Percentiles rank a stretch among this genome's conserved stretches.
These are phyloP conservation scores for Acromyrmex charruanus DNA, from an alignment of 1,140 invertebrate species.

Conservation along the genomic window DNA sequence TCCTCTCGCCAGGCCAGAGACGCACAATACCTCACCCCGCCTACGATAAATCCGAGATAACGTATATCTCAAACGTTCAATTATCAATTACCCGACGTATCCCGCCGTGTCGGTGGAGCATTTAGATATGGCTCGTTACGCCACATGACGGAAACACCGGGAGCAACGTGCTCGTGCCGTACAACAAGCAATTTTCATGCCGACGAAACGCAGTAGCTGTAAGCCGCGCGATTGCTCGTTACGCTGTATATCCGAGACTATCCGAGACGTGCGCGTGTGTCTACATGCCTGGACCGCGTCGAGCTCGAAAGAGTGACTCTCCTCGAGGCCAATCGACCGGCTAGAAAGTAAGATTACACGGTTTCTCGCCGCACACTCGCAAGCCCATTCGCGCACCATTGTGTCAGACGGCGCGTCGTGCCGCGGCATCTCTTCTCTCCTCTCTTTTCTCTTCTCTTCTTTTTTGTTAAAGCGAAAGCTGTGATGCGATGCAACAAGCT, in stretches of 20 bases:
- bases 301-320: conserved; percentile 61
- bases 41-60: conserved; percentile 50
- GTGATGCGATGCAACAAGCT: neutral
- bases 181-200: conserved; percentile 65
- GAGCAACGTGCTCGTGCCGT: conserved; percentile 48
- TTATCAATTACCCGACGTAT: conserved; percentile 72
- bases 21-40: conserved; percentile 35
- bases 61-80: conserved; percentile 62
- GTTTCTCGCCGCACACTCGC: conserved; percentile 68
- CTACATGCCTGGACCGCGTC: conserved; percentile 35
- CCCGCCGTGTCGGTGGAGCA: neutral
- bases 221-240: conserved; percentile 50
- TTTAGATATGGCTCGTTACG: conserved; percentile 53
- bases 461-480: conserved; percentile 53
- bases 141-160: conserved; percentile 52
- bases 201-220: conserved; percentile 61
- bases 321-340: conserved; percentile 67
- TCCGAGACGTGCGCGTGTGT: conserved; percentile 15
- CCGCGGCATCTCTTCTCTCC: neutral
- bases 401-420: conserved; percentile 44
- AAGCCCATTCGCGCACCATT: conserved; percentile 41
- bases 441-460: neutral
- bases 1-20: neutral
- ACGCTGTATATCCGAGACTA: conserved; percentile 33
- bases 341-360: conserved; percentile 80